A percentile compares a stretch with the other conserved stretches of the same genome.
These are phyloP conservation scores for Dendropsophus ebraccatus DNA, from an alignment of 2,113 vertebrate genomes.

Conservation along the genomic window DNA sequence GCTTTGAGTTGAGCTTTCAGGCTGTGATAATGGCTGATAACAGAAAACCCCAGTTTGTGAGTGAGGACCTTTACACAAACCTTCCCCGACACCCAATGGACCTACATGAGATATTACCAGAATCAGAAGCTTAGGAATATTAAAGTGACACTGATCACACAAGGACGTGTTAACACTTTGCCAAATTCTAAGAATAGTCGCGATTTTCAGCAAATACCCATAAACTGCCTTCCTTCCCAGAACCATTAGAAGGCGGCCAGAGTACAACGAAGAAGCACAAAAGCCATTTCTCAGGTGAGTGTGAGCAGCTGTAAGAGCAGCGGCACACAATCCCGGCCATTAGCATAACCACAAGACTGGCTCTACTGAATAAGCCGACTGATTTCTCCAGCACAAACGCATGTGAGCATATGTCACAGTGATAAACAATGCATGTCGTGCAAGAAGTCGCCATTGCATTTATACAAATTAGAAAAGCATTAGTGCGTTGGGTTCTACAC, in stretches of 20 bases:
- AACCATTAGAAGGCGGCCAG: constrained; percentile 2
- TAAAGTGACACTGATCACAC: not conserved
- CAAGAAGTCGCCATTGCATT: constrained; percentile 52
- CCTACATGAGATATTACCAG: too few relatives aligned
- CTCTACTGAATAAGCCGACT: constrained; percentile 28
- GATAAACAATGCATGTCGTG: constrained; percentile 53
- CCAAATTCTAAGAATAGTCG: not conserved
- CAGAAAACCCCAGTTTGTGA: too few relatives aligned
- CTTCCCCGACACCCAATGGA: too few relatives aligned
- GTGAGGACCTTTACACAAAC: too few relatives aligned
- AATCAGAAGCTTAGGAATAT: too few relatives aligned
- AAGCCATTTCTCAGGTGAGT: constrained; percentile 32
- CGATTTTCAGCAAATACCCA: not conserved
- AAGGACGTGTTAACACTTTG: not conserved
- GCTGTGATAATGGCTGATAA: too few relatives aligned
- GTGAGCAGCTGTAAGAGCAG: constrained; percentile 11
- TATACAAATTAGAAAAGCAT: constrained; percentile 59
- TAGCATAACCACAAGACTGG: constrained; percentile 47
- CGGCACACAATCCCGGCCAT: constrained; percentile 10
- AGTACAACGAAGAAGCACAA: constrained; percentile 1
- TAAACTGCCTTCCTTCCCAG: not conserved
- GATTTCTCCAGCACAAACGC: constrained; percentile 19
- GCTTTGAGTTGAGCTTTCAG: too few relatives aligned
- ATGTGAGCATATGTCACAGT: constrained; percentile 53
- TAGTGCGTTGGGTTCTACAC: constrained; percentile 55